These are phyloP conservation scores for Otocyon megalotis DNA, from an alignment of 2,113 vertebrate genomes.

Conservation along the genomic window DNA sequence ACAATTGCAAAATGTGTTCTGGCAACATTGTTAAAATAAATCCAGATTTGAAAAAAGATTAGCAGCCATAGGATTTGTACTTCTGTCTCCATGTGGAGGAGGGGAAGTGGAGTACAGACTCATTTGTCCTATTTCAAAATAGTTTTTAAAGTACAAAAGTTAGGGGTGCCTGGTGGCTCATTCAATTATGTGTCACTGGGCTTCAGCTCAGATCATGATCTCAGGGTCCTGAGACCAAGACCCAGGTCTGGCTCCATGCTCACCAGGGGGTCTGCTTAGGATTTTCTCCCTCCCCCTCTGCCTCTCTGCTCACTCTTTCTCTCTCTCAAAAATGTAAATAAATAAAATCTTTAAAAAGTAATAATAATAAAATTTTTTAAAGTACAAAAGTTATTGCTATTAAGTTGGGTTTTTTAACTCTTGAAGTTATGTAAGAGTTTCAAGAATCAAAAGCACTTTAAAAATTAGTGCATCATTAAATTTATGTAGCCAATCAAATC, in stretches of 20 bases:
- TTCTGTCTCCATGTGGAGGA: background rate
- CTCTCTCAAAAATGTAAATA: background rate
- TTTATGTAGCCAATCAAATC: background rate
- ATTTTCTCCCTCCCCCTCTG: background rate
- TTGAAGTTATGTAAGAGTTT: background rate
- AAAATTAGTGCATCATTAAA: conserved; percentile 33
- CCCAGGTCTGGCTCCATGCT: background rate
- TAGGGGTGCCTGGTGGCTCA: background rate
- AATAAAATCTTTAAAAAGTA: background rate
- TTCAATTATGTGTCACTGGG: background rate
- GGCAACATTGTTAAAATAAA: background rate
- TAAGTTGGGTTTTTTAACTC: background rate
- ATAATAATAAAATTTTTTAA: background rate
- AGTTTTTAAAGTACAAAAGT: conserved; percentile 32
- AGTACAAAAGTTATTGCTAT: background rate
- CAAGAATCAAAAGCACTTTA: background rate
- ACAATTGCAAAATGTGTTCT: background rate
- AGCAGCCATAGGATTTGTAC: background rate
- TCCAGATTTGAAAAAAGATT: background rate
- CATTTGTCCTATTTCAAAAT: conserved; percentile 10
- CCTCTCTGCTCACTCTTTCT: background rate
- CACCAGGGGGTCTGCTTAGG: background rate
- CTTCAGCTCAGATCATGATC: background rate
- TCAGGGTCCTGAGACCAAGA: background rate
- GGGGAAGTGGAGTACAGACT: background rate